phyloP scores from a whole-genome alignment of 2,888 invertebrate species.

The Hemaris fuciformis region DNA sequence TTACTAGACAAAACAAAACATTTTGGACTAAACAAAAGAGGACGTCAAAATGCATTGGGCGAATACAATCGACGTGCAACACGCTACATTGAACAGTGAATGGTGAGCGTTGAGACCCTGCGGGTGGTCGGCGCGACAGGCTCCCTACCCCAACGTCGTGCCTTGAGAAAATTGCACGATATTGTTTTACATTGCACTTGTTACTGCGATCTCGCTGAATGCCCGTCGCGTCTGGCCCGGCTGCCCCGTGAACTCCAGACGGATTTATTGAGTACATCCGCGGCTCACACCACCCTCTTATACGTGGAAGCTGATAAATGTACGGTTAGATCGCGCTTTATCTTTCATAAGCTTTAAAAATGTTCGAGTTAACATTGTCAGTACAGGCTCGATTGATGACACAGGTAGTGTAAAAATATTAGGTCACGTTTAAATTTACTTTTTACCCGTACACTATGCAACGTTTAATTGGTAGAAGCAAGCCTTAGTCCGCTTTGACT shows the following conservation, averaged over 20 bases:
- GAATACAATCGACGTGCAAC: neutral
- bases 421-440: too few relatives aligned
- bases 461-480: too few relatives aligned
- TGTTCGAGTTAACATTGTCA: neutral
- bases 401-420: too few relatives aligned
- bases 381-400: too few relatives aligned
- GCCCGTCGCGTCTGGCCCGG: slow-evolving; percentile 10
- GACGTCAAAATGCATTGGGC: neutral
- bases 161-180: neutral
- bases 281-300: slow-evolving; percentile 34
- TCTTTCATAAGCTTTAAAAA: slow-evolving; percentile 21
- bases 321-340: slow-evolving; percentile 25
- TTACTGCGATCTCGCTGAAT: slow-evolving; percentile 48
- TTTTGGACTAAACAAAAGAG: neutral
- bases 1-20: neutral
- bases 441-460: too few relatives aligned
- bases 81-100: neutral
- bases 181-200: neutral
- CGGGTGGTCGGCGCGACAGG: neutral
- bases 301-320: slow-evolving; percentile 35
- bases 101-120: neutral
- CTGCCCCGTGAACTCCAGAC: slow-evolving; percentile 29
- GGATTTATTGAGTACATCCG: slow-evolving; percentile 39
- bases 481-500: too few relatives aligned
- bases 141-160: neutral